A percentile compares a stretch with the other conserved stretches of the same genome.
Conservation (phyloP, 2,797 vertebrate genomes). For the Parauchenoglanis ngamensis region DNA sequence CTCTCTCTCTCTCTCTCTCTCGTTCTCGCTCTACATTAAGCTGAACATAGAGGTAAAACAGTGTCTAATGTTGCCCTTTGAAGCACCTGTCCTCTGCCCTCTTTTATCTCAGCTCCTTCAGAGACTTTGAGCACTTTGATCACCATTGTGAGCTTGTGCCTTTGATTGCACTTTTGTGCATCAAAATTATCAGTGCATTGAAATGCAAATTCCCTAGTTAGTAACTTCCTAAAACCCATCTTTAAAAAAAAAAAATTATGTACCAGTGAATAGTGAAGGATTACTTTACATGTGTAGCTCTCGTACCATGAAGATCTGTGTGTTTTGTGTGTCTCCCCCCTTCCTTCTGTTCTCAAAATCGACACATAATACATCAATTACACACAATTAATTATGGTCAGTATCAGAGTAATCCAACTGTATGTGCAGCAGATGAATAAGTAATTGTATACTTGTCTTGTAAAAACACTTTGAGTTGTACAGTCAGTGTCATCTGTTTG, state of each 20-base stretch:
- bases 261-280: constrained; percentile 30
- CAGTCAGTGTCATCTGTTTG: not conserved
- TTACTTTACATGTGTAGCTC: constrained; percentile 28
- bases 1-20: constrained; percentile 58
- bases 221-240: constrained; percentile 55
- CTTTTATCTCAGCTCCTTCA: constrained; percentile 83
- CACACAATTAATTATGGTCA: not conserved
- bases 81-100: constrained; percentile 80
- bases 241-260: constrained; percentile 50
- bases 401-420: not conserved
- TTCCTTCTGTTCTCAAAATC: not conserved
- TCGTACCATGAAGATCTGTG: constrained; percentile 4
- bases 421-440: not conserved
- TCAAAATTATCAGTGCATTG: constrained; percentile 79
- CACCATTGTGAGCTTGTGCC: constrained; percentile 67
- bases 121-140: constrained; percentile 81
- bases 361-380: not conserved
- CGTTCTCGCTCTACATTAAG: constrained; percentile 79
- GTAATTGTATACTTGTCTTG: not conserved
- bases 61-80: constrained; percentile 85
- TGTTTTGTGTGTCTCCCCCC: not conserved
- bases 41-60: constrained; percentile 79
- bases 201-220: constrained; percentile 78
- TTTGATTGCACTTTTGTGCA: constrained; percentile 78
- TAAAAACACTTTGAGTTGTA: not conserved